Conservation (phyloP, 2,888 invertebrate species). For the Apodemia mormo region DNA sequence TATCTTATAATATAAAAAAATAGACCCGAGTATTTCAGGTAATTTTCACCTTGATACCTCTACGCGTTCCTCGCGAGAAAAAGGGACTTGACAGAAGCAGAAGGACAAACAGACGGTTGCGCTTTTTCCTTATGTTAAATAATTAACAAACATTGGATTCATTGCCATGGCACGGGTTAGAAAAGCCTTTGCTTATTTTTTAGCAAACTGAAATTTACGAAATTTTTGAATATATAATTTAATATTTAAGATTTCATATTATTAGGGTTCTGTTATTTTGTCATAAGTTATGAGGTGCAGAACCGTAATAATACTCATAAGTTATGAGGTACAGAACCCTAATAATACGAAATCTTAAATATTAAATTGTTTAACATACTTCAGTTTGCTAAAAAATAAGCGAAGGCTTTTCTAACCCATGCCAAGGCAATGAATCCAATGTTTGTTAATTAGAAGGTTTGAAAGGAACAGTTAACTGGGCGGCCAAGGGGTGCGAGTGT, state of each 20-base stretch:
- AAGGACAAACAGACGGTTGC: too few relatives aligned
- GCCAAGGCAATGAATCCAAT: constrained; percentile 10
- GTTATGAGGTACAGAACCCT: too few relatives aligned
- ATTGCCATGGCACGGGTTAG: not conserved
- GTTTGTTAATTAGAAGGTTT: constrained; percentile 23
- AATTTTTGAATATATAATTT: too few relatives aligned
- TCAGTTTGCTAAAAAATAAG: not conserved
- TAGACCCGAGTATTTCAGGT: too few relatives aligned
- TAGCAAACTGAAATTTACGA: not conserved
- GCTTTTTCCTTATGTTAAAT: not conserved
- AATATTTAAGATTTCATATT: not conserved
- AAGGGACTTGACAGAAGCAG: too few relatives aligned
- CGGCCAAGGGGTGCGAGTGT: constrained; percentile 28
- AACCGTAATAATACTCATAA: too few relatives aligned
- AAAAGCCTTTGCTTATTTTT: constrained; percentile 6
- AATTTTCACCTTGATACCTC: too few relatives aligned
- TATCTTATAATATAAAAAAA: too few relatives aligned
- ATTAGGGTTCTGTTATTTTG: too few relatives aligned
- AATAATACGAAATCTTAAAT: not conserved
- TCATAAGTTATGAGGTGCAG: too few relatives aligned
- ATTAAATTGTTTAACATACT: not conserved
- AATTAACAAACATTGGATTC: constrained; percentile 21
- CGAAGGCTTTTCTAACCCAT: constrained; percentile 1
- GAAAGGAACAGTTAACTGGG: constrained; percentile 21
- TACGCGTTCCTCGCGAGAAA: too few relatives aligned